Base-by-base conservation (phyloP, 2,888 invertebrate species). In the Rhagonycha fulva region DNA sequence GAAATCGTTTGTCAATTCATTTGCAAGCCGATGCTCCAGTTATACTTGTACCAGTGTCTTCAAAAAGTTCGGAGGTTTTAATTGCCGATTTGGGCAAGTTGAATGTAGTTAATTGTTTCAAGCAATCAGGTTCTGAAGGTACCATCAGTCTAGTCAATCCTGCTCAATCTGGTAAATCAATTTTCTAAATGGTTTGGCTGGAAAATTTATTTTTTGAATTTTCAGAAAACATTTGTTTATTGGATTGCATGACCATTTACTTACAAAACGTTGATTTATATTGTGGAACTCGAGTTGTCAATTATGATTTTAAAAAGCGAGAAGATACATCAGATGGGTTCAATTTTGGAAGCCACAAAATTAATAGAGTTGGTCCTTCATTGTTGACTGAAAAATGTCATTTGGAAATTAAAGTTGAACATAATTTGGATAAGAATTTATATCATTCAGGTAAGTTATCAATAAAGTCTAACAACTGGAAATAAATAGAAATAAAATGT, bases 1-100 rank as follows among this genome's bases (percentile, higher is more conserved):
- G 84, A 3, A 81, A 84, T 74, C 88, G 92, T 79, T 86, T 93
- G 70, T 88, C 91, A 23, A 82, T 93, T 81, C 91, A 92, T 84
- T 87, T 95, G 78, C 90, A 92, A 85, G 94, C 94, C 67, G 91
- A 91, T 78, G 91, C 96, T 12, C 97, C 98, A 0, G 93, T 96
- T 3, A 94, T 98, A 80, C 89, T 98, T 71, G 89, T 98, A 78
- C 98, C 98, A 0, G 94, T 96, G 78, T 94, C 95, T 84, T 94
- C 95, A 26, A 91, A 92, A 79, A 93, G 94, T 26, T 92, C 93
- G 32, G 92, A 93, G 81, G 90, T 96, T 75, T 91, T 98, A 30
- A 93, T 96, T 12, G 93, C 94, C 1, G 94, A 97, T 86, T 90
- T 98, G 47, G 94, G 94, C 2, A 92, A 93, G 81, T 90, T 98